These are phyloP conservation scores for Xyliphius kryptos DNA, from an alignment of 2,113 vertebrate genomes.

Conservation along the genomic window DNA sequence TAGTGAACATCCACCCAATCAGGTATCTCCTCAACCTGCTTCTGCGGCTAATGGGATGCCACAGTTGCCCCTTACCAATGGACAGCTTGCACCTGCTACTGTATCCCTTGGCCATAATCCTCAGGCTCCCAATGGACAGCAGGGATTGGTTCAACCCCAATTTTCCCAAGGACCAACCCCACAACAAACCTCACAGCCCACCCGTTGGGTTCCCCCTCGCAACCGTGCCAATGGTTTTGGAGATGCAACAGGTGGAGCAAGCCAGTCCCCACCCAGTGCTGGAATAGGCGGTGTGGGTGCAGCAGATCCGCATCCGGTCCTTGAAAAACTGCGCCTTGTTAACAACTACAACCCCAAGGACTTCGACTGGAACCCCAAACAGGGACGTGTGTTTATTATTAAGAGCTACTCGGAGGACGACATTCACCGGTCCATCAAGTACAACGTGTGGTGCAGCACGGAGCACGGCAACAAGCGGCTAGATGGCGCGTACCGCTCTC, in stretches of 20 bases:
- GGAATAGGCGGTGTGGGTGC: constrained; percentile 68
- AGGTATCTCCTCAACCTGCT: constrained; percentile 78
- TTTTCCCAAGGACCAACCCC: constrained; percentile 73
- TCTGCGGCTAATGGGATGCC: constrained; percentile 66
- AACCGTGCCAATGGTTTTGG: constrained; percentile 87
- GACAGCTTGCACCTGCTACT: constrained; percentile 69
- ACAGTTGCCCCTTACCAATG: constrained; percentile 79
- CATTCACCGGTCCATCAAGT: constrained; percentile 98
- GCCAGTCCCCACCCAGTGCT: constrained; percentile 74
- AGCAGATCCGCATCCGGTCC: constrained; percentile 86
- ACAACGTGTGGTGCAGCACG: constrained; percentile 99
- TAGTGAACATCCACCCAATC: constrained; percentile 78
- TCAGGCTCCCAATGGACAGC: constrained; percentile 70
- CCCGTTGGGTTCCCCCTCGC: constrained; percentile 92
- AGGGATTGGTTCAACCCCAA: constrained; percentile 63
- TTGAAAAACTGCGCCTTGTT: constrained; percentile 93
- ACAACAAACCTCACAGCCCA: constrained; percentile 73
- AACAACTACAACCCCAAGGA: constrained; percentile 99
- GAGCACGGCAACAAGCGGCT: constrained; percentile 99
- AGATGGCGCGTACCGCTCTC: constrained; percentile 89
- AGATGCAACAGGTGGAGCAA: constrained; percentile 72
- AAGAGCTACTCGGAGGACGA: constrained; percentile 99
- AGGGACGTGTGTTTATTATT: constrained; percentile 97
- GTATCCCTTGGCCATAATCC: constrained; percentile 75
- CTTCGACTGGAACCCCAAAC: constrained; percentile 99